Base-by-base conservation (phyloP, 2,888 invertebrate species). In the Apamea crenata region DNA sequence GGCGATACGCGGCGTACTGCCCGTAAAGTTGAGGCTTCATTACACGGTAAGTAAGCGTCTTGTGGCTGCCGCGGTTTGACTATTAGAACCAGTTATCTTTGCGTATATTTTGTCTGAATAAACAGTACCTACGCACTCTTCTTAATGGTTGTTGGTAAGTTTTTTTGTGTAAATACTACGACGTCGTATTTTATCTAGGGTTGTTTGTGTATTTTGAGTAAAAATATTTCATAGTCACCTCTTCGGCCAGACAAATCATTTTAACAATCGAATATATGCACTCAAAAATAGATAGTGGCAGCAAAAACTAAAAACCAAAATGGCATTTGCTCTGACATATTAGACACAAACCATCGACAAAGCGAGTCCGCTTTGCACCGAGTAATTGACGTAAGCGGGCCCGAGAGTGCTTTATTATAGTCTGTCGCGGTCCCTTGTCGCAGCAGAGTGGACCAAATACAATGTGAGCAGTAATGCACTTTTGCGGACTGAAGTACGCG, bases 341-440 rank as follows among this genome's bases (percentile, higher is more conserved):
- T 87, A 67, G 63, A n/a, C 74, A 65, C 59, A 74, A 77, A 61
- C 87, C 67, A 77, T 77, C 59, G 68, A 66, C 65, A 77, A 81
- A 85, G 81, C 68, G 71, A 0, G 53, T 56, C 10, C 67, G 76
- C 70, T 85, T 68, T 87, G 71, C 67, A 66, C 59, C 18, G 25
- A 61, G 47, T 85, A 85, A 87, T 80, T 84, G 80, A 85, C 59
- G 72, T 81, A 87, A 87, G 72, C 85, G 77, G 67, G 36, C 66
- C 40, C 63, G 68, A 65, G 77, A 87, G 87, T 85, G 85, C 87
- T 85, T 87, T 87, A 84, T 77, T 72, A 85, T 73, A 77, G 81
- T 63, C 56, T 59, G 61, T 74, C 78, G 61, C 53, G 67, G 67
- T 74, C 63, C 77, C 18, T 29, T 65, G 36, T 80, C 53, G 59